phyloP scores from a whole-genome alignment of 1,140 invertebrate species.

The Lepidurus apus region DNA sequence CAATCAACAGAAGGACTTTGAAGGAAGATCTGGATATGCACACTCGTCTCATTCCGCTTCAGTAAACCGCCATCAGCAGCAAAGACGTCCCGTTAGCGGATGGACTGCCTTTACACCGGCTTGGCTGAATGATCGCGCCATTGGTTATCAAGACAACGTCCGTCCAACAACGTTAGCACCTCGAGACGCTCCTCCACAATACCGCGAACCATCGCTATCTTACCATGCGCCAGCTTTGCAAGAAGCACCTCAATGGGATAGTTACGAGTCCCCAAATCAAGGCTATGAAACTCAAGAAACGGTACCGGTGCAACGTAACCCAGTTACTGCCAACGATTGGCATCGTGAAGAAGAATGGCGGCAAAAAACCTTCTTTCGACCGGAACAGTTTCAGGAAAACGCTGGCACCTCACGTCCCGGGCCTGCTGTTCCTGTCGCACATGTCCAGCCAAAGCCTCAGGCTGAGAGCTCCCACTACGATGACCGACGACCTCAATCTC shows the following conservation, averaged over 20 bases:
- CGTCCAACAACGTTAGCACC: not conserved
- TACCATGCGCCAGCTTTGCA: not conserved
- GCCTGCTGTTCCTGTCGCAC: not conserved
- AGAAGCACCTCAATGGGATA: not conserved
- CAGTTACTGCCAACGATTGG: not conserved
- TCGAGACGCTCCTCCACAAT: not conserved
- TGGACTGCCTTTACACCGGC: not conserved
- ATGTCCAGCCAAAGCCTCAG: not conserved
- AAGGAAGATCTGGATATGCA: not conserved
- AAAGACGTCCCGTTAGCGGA: slow-evolving; percentile 7
- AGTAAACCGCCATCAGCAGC: not conserved
- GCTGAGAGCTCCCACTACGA: not conserved
- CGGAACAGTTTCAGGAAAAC: slow-evolving; percentile 8
- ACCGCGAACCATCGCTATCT: not conserved
- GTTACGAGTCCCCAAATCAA: not conserved
- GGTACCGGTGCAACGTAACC: not conserved
- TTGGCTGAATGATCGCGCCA: not conserved
- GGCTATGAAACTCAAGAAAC: not conserved
- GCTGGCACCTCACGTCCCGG: not conserved
- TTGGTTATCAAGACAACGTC: not conserved
- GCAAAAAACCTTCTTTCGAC: slow-evolving; percentile 15
- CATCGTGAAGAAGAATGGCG: not conserved
- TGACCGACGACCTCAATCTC: not conserved
- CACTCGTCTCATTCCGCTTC: not conserved
- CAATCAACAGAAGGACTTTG: not conserved